Conservation (phyloP, 2,888 invertebrate genomes). For the Minunthozetes semirufus region DNA sequence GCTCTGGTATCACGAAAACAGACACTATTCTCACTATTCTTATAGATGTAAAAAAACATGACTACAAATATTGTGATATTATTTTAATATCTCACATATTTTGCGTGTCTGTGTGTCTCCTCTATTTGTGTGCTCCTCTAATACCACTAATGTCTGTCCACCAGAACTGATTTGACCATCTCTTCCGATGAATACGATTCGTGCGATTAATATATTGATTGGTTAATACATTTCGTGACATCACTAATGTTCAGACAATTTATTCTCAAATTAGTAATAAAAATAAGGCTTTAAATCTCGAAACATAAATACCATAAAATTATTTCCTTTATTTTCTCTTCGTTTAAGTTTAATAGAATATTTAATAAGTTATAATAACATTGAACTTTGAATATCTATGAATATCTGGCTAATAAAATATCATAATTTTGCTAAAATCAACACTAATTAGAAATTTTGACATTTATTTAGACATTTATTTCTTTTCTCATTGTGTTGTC, state of each 20-base stretch:
- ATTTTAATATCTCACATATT: constrained; percentile 22
- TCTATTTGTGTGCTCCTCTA: not conserved
- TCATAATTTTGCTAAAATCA: no score
- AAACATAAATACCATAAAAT: not conserved
- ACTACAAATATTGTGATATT: constrained; percentile 6
- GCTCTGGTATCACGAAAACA: constrained; percentile 20
- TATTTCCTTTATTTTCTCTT: not conserved
- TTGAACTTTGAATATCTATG: no score
- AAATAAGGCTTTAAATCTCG: not conserved
- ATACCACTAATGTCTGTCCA: not conserved
- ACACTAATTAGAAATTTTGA: no score
- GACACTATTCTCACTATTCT: not conserved
- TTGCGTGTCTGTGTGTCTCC: constrained; percentile 7
- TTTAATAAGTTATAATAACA: no score
- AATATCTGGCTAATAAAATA: no score
- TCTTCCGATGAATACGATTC: constrained; percentile 7
- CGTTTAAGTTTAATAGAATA: not conserved
- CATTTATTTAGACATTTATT: no score
- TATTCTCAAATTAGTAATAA: not conserved
- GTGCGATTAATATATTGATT: not conserved
- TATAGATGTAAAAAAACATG: not conserved
- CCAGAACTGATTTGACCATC: not conserved
- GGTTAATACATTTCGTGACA: not conserved
- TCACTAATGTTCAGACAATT: not conserved
- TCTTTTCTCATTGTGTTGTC: no score